Evolutionary conservation across 2,797 vertebrate genomes (phyloP).

Genomic region (Falco biarmicus): DNA sequence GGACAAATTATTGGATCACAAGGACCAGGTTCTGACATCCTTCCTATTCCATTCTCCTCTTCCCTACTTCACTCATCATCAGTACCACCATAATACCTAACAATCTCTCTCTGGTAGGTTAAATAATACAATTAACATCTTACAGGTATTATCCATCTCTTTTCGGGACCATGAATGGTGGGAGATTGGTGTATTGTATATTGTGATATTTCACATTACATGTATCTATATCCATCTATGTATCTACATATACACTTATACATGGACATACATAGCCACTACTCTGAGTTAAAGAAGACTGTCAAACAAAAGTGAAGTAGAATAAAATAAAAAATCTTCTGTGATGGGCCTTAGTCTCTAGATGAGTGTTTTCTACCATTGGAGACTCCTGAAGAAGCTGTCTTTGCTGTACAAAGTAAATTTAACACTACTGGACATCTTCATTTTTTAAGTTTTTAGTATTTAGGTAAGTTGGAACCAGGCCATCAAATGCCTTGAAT

Average conservation of each 20-base stretch:
- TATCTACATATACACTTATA: neutral
- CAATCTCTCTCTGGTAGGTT: neutral
- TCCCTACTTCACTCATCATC: neutral
- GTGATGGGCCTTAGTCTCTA: neutral
- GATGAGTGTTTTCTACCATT: neutral
- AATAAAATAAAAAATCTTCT: neutral
- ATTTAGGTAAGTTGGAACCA: neutral
- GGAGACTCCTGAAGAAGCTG: neutral
- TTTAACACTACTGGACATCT: neutral
- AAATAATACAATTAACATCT: neutral
- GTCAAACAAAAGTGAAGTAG: neutral
- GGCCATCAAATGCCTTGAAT: neutral
- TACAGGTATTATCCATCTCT: neutral
- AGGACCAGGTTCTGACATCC: neutral
- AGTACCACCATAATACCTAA: neutral
- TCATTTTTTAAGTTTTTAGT: neutral
- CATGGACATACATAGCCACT: neutral
- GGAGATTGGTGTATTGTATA: fast-evolving
- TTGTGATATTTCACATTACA: neutral
- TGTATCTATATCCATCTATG: neutral
- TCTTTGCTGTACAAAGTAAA: neutral
- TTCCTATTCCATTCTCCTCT: neutral
- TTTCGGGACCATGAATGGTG: neutral
- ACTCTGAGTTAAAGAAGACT: neutral
- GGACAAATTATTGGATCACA: neutral